Base-by-base conservation (phyloP, 2,113 vertebrate species). In the Coturnix japonica region DNA sequence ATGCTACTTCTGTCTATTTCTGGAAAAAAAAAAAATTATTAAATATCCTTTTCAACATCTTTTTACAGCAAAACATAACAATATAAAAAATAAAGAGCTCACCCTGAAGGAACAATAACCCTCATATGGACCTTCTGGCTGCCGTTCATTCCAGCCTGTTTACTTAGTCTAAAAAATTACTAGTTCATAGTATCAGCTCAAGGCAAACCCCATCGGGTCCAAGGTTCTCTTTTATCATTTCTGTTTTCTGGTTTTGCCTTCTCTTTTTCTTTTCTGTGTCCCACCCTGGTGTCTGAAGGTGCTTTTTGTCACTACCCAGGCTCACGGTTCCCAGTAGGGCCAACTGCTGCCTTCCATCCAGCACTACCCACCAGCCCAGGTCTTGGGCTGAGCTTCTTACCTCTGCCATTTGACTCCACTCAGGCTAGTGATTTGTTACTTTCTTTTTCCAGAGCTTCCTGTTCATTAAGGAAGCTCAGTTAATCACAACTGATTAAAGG, bases 81-180 rank as follows among this genome's bases (percentile, higher is more conserved):
- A n/a, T 14, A 22, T n/a, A 54, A n/a, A 11, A 37, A 43, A 13
- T 19, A 46, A 49, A 37, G 81, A 67, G 25, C 41, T 90, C 81
- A 20, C 18, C 41, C 59, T 83, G 26, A 79, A 87, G 67, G 77
- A 87, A 44, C 51, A 87, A 22, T 69, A 88, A 88, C 49, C 9
- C 54, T 93, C 28, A 7, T 64, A 18, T 6, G 84, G 66, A 51
- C 31, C 57, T 90, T 41, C 33, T 79, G 65, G 51, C 30, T 94
- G 54, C 49, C 2, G 2, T 46, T 87, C 28, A 18, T 81, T 81
- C 30, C 54, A 79, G 47, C 17, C 35, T 73, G 18, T 92, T 91
- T 95, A 60, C 30, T 90, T 88, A 53, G 54, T 31, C 81, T 90
- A 86, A 60, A 90, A 90, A 92, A 94, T 77, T 88, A 74, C 0